Evolutionary conservation across 2,797 vertebrate genomes (phyloP).

Genomic region (Jordanella pulchra): DNA sequence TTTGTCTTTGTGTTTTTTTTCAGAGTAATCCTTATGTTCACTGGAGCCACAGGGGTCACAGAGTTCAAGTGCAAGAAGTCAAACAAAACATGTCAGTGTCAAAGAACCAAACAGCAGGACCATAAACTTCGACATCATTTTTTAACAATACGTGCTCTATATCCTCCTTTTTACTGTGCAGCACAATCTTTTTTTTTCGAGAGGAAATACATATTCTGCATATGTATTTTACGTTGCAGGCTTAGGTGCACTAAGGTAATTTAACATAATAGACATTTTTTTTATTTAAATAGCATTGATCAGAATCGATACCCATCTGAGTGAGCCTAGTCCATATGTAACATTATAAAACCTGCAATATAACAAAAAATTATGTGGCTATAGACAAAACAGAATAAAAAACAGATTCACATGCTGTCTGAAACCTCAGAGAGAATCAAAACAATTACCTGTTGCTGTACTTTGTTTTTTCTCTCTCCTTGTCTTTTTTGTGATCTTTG

Average conservation of each 20-base stretch:
- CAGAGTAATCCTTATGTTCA: slow-evolving; percentile 91
- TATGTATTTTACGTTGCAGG: slow-evolving; percentile 27
- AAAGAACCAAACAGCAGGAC: slow-evolving; percentile 2
- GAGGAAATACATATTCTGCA: slow-evolving; percentile 33
- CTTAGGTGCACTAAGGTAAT: slow-evolving; percentile 12
- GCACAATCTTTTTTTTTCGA: slow-evolving; percentile 7
- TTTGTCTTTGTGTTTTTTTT: slow-evolving; percentile 96
- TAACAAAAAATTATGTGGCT: neutral
- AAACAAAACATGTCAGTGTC: slow-evolving; percentile 9
- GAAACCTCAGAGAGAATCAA: neutral
- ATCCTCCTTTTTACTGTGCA: neutral
- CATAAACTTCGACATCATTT: neutral
- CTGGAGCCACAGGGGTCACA: slow-evolving; percentile 71
- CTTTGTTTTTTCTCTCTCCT: slow-evolving; percentile 90
- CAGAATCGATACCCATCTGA: neutral
- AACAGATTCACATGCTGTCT: neutral
- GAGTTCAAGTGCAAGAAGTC: slow-evolving; percentile 48
- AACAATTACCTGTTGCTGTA: slow-evolving; percentile 88
- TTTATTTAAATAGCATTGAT: neutral
- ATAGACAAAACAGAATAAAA: slow-evolving; percentile 2
- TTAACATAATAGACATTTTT: slow-evolving; percentile 17
- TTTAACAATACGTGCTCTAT: neutral
- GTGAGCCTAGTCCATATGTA: neutral
- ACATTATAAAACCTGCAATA: neutral
- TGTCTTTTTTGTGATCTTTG: slow-evolving; percentile 97